A percentile compares a stretch with the other conserved stretches of the same genome.
These are phyloP conservation scores for Platycnemis pennipes DNA, from an alignment of 2,888 invertebrate genomes.

Conservation along the genomic window DNA sequence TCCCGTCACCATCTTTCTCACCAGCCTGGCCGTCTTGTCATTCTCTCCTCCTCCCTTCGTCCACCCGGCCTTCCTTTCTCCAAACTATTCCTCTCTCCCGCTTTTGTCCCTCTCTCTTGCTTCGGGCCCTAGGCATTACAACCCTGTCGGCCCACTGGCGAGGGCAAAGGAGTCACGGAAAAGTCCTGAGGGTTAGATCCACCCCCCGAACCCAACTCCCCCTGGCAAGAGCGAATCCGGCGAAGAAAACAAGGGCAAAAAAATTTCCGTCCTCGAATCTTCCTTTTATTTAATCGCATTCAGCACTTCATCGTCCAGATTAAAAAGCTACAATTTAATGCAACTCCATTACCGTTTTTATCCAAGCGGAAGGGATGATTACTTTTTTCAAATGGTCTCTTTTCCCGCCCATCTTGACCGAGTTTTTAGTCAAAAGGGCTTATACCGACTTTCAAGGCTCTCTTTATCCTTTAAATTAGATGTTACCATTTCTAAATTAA, in stretches of 20 bases:
- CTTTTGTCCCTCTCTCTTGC: neutral
- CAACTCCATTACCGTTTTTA: neutral
- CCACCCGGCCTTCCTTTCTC: neutral
- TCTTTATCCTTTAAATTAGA: no score
- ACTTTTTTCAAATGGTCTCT: neutral
- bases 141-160: neutral
- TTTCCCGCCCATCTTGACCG: neutral
- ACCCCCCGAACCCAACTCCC: neutral
- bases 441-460: neutral
- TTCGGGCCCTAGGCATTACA: neutral
- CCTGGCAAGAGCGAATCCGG: neutral
- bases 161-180: neutral
- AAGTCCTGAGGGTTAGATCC: neutral
- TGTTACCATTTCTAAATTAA: no score
- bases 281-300: neutral
- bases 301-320: neutral
- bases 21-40: neutral
- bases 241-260: neutral
- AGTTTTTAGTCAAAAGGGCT: neutral
- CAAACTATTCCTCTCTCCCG: neutral
- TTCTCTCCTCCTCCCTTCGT: neutral
- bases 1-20: neutral
- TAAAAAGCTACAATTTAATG: neutral
- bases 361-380: neutral
- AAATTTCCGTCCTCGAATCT: neutral